Evolutionary conservation across 2,797 vertebrate species (phyloP).

Genomic region (Hylomyscus alleni): DNA sequence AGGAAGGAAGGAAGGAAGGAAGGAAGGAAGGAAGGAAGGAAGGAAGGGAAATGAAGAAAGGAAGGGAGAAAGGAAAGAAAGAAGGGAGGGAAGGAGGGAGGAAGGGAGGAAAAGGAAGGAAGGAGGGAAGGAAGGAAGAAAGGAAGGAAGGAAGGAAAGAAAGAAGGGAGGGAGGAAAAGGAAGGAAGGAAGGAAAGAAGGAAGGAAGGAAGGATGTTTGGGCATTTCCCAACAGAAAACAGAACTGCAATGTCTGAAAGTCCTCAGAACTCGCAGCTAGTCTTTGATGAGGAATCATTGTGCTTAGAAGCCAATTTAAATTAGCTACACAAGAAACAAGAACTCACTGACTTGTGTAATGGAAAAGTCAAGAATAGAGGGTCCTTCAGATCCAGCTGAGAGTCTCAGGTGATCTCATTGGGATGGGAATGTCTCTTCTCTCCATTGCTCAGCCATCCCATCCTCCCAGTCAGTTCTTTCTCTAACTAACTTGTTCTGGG

Average conservation of each 20-base stretch:
- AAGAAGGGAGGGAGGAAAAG: not conserved
- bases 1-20: not conserved
- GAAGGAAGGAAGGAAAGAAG: too few relatives aligned
- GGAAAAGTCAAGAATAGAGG: not conserved
- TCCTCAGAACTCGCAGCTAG: not conserved
- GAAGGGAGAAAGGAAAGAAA: too few relatives aligned
- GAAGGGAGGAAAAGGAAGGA: not conserved
- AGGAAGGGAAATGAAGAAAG: too few relatives aligned
- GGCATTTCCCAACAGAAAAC: not conserved
- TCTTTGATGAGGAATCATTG: conserved; percentile 23
- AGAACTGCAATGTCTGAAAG: not conserved
- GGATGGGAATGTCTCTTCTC: not conserved
- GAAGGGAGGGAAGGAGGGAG: too few relatives aligned
- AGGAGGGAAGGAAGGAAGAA: not conserved
- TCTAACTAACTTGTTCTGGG: conserved; percentile 29
- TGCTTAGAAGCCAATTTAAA: conserved; percentile 48
- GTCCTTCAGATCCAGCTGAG: conserved; percentile 34
- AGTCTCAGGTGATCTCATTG: conserved; percentile 18
- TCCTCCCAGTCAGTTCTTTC: not conserved
- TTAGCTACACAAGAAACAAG: conserved; percentile 43
- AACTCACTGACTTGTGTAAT: conserved; percentile 24
- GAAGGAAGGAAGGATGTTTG: not conserved
- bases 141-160: too few relatives aligned
- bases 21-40: not conserved
- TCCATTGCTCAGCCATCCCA: not conserved